Base-by-base conservation (phyloP, 2,888 invertebrate species). In the Strigamia crassipes region DNA sequence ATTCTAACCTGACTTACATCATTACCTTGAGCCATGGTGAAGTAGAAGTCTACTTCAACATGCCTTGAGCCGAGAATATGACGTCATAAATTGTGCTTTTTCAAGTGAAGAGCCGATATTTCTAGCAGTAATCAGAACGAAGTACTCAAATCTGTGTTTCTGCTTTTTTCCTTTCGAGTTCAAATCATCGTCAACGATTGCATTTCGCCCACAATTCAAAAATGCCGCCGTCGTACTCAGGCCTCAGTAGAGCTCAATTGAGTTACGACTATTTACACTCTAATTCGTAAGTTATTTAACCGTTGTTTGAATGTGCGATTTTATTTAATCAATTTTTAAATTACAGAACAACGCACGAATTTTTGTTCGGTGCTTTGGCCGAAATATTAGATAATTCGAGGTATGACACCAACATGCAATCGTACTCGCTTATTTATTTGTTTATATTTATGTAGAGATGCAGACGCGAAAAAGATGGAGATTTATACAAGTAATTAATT, bases 381-480 rank as follows among this genome's bases (percentile, higher is more conserved):
- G 80, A 80, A 31, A 38, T 80, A n/a, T 13, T 80, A 15, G 80
- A 80, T 46, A 80, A 80, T 13, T 80, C 80, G n/a, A 79, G 79
- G 79, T 79, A 13, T 18, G 34, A 2, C 34, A 2, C 41, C 23
- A n/a, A n/a, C n/a, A n/a, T 15, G 21, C 77, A 15, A 34, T 34
- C 18, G 41, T 41, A 8, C 41, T 41, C 18, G 15, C 5, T 79
- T 79, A 41, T 13, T 27, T 13, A 13, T 18, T 79, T 23, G 2
- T 79, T 79, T 51, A n/a, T 51, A 6, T 5, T 51, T 46, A 1
- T n/a, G 10, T 51, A 51, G 81, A 61, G 81, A 81, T 81, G 81
- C 81, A 6, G 3, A 9, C 10, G 61, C 81, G 23, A 27, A 23
- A 27, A 56, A 46, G 4, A 12, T 81, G 23, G 66, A 81, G 34